Evolutionary conservation across 1,140 invertebrate genomes (phyloP), one percentile per base, ranked within the genome.

Genomic region (Papilio helenus): DNA sequence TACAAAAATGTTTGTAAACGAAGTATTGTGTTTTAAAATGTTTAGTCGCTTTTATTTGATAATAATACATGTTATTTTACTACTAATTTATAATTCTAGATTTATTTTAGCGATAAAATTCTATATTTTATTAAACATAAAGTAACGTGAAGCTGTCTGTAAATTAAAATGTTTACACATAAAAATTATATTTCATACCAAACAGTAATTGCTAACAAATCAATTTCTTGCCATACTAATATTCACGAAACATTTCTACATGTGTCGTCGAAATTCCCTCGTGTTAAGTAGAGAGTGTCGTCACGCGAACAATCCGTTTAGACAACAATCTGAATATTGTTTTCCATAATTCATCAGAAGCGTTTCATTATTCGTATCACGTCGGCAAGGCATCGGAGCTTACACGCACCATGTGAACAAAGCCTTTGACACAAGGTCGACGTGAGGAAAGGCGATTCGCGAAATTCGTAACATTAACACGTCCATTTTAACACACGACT

Each of bases 251-350:
- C 58, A 61, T 26, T 61, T 76, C n/a, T 61, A 16, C 26, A 55
- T n/a, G 4, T 20, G 29, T 39, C 74, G 74, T 42, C 74, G 16
- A 58, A 51, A 76, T 76, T 76, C 73, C 73, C 23, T 61, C 51
- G 55, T 76, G 74, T 76, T 26, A 18, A 61, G 58, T 73, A 12
- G 44, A n/a, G n/a, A 51, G 42, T 23, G 72, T 74, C 55, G 76
- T 77, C 51, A 61, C 23, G 76, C 39, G 74, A 58, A 55, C 74
- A 77, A 77, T 77, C 55, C 34, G 55, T 61, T 61, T 77, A 77
- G 76, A 77, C 76, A 61, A 77, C 76, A 77, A 77, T 77, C 76
- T 77, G 55, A 77, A 77, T 77, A 77, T 77, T 77, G 76, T 77
- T 77, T 77, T 77, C 76, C 76, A 77, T 77, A 77, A 77, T 77